Conservation (phyloP, 2,113 vertebrate species). For the Talpa occidentalis region DNA sequence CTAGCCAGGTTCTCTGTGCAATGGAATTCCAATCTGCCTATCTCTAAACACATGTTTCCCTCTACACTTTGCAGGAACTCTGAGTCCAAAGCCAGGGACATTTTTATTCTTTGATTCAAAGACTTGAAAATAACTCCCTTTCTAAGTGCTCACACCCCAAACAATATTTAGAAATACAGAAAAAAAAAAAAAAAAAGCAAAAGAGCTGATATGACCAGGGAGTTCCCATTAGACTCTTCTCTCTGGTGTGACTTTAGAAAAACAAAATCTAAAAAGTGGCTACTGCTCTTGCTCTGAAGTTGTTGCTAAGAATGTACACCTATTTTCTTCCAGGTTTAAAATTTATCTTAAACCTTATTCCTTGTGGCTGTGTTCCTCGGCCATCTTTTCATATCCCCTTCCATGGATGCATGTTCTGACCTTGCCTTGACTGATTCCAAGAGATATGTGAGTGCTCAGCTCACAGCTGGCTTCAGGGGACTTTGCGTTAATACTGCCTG, state of each 20-base stretch:
- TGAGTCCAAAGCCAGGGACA: neutral
- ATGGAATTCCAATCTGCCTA: neutral
- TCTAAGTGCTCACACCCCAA: neutral
- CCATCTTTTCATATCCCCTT: neutral
- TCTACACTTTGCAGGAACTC: neutral
- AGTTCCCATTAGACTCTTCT: neutral
- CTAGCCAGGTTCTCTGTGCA: neutral
- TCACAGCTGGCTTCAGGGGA: neutral
- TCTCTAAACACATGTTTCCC: neutral
- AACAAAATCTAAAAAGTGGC: neutral
- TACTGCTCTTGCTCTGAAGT: neutral
- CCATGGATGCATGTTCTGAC: neutral
- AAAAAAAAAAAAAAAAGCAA: neutral
- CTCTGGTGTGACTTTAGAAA: neutral
- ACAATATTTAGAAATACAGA: neutral
- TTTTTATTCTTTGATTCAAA: constrained; percentile 31
- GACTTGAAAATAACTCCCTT: constrained; percentile 47
- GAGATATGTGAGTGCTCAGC: neutral
- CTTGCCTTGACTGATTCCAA: neutral
- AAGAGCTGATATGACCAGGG: neutral
- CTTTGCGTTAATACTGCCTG: neutral
- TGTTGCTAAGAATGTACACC: neutral
- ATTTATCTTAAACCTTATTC: no score
- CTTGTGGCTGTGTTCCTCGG: fast-evolving
- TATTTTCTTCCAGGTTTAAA: neutral